Evolutionary conservation across 2,888 invertebrate species (phyloP).

Genomic region (Tetragnatha montana): DNA sequence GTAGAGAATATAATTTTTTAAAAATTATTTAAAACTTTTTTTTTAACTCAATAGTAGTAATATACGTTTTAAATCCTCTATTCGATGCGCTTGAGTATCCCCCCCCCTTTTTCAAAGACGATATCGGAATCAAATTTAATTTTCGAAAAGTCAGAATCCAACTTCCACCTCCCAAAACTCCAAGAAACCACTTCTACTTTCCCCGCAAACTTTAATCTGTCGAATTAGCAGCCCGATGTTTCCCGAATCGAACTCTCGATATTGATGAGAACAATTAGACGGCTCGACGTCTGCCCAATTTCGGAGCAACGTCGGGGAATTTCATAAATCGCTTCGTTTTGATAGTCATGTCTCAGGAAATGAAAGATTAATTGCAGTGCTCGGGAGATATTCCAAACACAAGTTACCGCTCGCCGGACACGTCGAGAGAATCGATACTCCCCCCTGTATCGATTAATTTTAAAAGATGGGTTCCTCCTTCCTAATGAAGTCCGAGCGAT

Average conservation of each 20-base stretch:
- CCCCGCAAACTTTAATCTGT: no score
- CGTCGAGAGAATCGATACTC: slow-evolving; percentile 31
- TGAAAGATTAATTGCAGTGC: slow-evolving; percentile 59
- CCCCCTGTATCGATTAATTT: slow-evolving; percentile 47
- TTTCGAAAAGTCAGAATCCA: no score
- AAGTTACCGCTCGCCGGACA: slow-evolving; percentile 30
- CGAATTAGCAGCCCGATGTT: no score
- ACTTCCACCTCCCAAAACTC: no score
- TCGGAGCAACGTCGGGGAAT: not conserved
- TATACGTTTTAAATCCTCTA: no score
- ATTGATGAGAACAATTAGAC: not conserved
- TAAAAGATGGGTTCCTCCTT: slow-evolving; percentile 44
- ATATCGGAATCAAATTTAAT: no score
- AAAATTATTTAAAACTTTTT: no score
- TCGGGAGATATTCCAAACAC: slow-evolving; percentile 39
- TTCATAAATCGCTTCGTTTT: not conserved
- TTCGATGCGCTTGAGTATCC: no score
- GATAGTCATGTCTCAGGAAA: slow-evolving; percentile 14
- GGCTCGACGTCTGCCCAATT: not conserved
- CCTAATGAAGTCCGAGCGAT: slow-evolving; percentile 37
- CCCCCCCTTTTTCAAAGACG: no score
- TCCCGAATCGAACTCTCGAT: not conserved
- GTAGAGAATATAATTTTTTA: no score
- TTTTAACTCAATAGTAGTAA: no score
- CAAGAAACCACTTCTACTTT: no score